A percentile compares a stretch with the other conserved stretches of the same genome.
Evolutionary conservation across 1,140 invertebrate genomes (phyloP).

Genomic region (Solen grandis): DNA sequence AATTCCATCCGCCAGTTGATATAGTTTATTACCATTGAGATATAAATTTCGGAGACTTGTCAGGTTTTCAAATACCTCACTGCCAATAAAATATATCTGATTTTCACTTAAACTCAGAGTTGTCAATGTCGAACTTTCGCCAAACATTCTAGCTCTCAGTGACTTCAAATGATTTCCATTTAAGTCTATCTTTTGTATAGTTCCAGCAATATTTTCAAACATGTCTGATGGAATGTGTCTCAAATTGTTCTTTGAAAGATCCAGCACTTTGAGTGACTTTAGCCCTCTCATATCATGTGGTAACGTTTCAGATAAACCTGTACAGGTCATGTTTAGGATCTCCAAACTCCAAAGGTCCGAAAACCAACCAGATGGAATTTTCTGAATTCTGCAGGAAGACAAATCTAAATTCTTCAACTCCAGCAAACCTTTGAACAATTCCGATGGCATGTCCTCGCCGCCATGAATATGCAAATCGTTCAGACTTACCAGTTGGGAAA

Average conservation of each 20-base stretch:
- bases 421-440: constrained; percentile 6
- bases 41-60: constrained; percentile 4
- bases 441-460: background rate
- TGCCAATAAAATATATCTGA: constrained; percentile 17
- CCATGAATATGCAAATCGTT: constrained; percentile 17
- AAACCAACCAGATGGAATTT: constrained; percentile 5
- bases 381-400: background rate
- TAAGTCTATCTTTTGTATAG: background rate
- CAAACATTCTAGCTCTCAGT: constrained; percentile 5
- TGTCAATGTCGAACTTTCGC: background rate
- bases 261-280: background rate
- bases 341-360: background rate
- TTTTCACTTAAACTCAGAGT: constrained; percentile 19
- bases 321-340: background rate
- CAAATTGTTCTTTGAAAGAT: constrained; percentile 20
- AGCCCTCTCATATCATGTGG: background rate
- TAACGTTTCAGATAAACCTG: background rate
- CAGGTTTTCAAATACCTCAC: constrained; percentile 6
- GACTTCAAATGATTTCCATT: constrained; percentile 21
- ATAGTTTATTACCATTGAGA: constrained; percentile 34
- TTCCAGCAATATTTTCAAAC: constrained; percentile 6
- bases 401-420: constrained; percentile 2
- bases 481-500: background rate
- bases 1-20: background rate
- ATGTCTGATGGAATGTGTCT: background rate